Percentiles rank a stretch among this genome's conserved stretches.
Conservation (phyloP, 2,797 vertebrate species). For the Gymnoscopelus braueri region DNA sequence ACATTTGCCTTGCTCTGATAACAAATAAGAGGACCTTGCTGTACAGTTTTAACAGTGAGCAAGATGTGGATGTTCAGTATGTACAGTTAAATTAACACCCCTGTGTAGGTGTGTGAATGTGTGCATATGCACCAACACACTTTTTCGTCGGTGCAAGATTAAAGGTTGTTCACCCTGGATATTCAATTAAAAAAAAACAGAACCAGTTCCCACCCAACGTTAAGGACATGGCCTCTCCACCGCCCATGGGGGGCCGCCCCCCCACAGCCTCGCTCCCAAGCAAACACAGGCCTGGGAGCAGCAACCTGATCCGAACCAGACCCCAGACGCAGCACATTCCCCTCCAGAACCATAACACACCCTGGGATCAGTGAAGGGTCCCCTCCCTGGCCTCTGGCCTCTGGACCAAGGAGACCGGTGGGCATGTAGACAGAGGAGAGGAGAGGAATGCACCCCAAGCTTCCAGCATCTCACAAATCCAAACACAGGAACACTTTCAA, state of each 20-base stretch:
- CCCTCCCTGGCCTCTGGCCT: constrained; percentile 28
- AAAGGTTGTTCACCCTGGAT: constrained; percentile 12
- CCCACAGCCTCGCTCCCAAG: constrained; percentile 44
- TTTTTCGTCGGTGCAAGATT: too few relatives aligned
- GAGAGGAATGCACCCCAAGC: constrained; percentile 39
- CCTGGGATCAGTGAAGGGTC: constrained; percentile 49
- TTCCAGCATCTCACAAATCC: constrained; percentile 42
- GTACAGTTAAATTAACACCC: too few relatives aligned
- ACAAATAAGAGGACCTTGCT: too few relatives aligned
- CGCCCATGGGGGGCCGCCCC: constrained; percentile 2
- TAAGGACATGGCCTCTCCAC: constrained; percentile 12
- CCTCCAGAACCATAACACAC: constrained; percentile 67
- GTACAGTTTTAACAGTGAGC: too few relatives aligned
- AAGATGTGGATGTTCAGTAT: too few relatives aligned
- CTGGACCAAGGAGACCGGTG: constrained; percentile 34
- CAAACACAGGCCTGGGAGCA: constrained; percentile 44
- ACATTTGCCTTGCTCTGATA: too few relatives aligned
- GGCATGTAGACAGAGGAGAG: constrained; percentile 40
- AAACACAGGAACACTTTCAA: constrained; percentile 55
- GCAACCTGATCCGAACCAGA: constrained; percentile 69
- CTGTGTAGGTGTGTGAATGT: too few relatives aligned
- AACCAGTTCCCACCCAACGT: constrained; percentile 14
- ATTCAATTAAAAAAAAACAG: constrained; percentile 19
- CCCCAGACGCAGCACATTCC: constrained; percentile 67
- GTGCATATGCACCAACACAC: too few relatives aligned